Conservation (phyloP, 2,888 invertebrate species). For the Hydriomena furcata region DNA sequence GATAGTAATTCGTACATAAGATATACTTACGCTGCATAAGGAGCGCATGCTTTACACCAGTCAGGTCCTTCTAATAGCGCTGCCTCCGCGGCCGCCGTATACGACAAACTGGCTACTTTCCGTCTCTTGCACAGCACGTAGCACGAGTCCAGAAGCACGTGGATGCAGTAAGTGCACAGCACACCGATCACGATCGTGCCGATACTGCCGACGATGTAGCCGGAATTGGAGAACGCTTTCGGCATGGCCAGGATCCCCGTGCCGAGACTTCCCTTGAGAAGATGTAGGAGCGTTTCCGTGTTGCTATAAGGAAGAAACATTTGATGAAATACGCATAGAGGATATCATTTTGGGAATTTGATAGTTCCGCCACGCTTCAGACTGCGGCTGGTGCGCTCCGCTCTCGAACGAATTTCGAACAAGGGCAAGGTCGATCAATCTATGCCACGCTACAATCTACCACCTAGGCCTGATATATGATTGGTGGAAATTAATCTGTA, state of each 20-base stretch:
- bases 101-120: constrained; percentile 87
- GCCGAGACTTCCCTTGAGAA: constrained; percentile 95
- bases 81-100: constrained; percentile 91
- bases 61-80: constrained; percentile 90
- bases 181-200: constrained; percentile 93
- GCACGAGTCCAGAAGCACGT: constrained; percentile 90
- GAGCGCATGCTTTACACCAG: constrained; percentile 85
- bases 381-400: no score
- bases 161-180: constrained; percentile 97
- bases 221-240: constrained; percentile 92
- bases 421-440: no score
- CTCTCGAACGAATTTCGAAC: no score
- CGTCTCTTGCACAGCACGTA: constrained; percentile 85
- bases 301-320: constrained; percentile 79
- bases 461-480: no score
- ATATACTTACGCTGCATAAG: constrained; percentile 85
- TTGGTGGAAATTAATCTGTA: no score
- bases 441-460: no score
- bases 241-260: constrained; percentile 97
- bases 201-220: constrained; percentile 90
- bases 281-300: constrained; percentile 91
- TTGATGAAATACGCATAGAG: no score
- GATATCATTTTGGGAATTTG: no score
- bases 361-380: no score
- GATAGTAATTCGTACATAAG: no score